Conservation (phyloP, 2,888 invertebrate species). For the Bimastos eiseni region DNA sequence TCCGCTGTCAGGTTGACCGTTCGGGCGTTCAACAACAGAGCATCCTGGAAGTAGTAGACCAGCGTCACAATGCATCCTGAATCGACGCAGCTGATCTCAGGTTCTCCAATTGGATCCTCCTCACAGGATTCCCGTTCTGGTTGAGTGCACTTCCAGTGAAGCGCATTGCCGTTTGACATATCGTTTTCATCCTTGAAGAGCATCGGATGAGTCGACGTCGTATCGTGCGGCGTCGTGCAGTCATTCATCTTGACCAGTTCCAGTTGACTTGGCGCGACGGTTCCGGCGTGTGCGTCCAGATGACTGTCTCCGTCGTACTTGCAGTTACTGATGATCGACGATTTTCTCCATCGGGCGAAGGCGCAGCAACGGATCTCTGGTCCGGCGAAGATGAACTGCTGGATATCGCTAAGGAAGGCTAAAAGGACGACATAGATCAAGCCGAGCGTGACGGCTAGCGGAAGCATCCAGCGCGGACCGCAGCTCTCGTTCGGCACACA, state of each 20-base stretch:
- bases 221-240: background rate
- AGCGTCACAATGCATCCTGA: slow-evolving; percentile 44
- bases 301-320: slow-evolving; percentile 9
- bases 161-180: background rate
- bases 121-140: background rate
- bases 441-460: slow-evolving; percentile 38
- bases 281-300: background rate
- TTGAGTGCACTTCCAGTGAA: background rate
- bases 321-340: slow-evolving; percentile 7
- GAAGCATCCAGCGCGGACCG: slow-evolving; percentile 39
- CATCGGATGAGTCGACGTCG: background rate
- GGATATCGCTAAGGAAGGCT: slow-evolving; percentile 42
- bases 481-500: slow-evolving; percentile 42
- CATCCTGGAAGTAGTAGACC: slow-evolving; percentile 47
- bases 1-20: slow-evolving; percentile 39
- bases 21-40: slow-evolving; percentile 43
- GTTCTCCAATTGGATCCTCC: background rate
- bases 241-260: background rate
- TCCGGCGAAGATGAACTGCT: slow-evolving; percentile 42
- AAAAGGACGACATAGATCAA: slow-evolving; percentile 43
- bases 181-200: slow-evolving; percentile 8
- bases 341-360: background rate
- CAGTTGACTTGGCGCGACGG: background rate
- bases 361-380: slow-evolving; percentile 25
- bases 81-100: slow-evolving; percentile 19